Evolutionary conservation across 2,113 vertebrate species (phyloP), one percentile per base, ranked within the genome.

Genomic region (Ammodytes marinus): DNA sequence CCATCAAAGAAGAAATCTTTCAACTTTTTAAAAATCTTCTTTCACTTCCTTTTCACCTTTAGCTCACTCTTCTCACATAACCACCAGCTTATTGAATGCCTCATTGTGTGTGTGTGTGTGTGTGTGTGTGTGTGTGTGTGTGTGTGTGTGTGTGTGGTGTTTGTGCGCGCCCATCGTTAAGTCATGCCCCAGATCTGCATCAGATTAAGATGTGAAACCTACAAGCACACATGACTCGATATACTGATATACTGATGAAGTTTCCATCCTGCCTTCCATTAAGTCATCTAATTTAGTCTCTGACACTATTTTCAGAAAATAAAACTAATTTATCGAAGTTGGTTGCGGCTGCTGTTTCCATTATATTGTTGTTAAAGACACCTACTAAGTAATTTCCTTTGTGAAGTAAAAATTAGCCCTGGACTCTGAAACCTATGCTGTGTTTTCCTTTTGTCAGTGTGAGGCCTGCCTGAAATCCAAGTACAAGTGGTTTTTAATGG

Each of bases 261-360:
- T 83, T 90, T 89, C 71, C 69, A 67, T 4, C 5, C 27, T 90
- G 87, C 71, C 69, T 64, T 4, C 5, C 27, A 46, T 53, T 37
- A 19, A 66, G 12, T 53, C 11, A 15, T 75, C 12, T 45, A 8
- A 45, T 17, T 61, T 8, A 9, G 17, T 1, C 35, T 74, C 13
- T 61, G 59, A 49, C 50, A 5, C n/a, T 0, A 19, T 66, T 65
- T 88, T 83, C 76, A 65, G 5, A 84, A 64, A 79, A 1, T 50
- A 5, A 74, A 2, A 19, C 42, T 60, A 1, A 27, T 27, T 27
- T 27, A 64, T 60, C 40, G 37, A 27, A 15, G 5, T 27, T 55
- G 53, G 74, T 27, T 27, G 8, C 10, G n/a, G 39, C 15, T 40
- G 63, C 46, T 67, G 60, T 80, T 78, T 75, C 14, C 11, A 0